Evolutionary conservation across 2,113 vertebrate genomes (phyloP).

Genomic region (Halcyon senegalensis): DNA sequence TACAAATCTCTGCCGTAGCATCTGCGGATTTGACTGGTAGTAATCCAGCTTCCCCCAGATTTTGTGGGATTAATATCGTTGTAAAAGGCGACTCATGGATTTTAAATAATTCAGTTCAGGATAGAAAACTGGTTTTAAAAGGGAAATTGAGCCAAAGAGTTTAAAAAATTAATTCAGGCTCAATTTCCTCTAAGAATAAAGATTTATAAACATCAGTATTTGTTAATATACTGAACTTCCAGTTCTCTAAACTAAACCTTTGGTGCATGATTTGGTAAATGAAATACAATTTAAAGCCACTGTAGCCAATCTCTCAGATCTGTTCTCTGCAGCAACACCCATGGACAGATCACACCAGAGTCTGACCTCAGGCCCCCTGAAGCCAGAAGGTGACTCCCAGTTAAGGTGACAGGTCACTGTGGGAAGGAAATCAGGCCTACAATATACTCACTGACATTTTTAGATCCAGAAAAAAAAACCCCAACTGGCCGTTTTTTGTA

Average conservation of each 20-base stretch:
- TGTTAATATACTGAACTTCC: neutral
- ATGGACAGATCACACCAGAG: neutral
- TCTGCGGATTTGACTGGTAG: neutral
- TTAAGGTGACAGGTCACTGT: neutral
- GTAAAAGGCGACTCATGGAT: neutral
- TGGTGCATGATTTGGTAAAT: neutral
- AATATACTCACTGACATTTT: neutral
- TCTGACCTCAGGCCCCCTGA: neutral
- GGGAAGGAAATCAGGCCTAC: neutral
- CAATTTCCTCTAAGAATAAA: neutral
- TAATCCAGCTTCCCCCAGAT: neutral
- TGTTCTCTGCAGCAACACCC: neutral
- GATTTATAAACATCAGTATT: neutral
- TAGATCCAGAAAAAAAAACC: neutral
- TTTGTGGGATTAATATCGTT: neutral
- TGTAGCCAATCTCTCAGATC: neutral
- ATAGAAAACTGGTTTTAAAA: neutral
- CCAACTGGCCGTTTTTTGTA: accelerated
- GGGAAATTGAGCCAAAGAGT: neutral
- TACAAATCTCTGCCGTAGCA: neutral
- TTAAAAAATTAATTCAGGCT: neutral
- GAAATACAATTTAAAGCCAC: neutral
- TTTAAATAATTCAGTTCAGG: neutral
- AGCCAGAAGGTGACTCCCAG: neutral
- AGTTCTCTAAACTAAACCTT: neutral